phyloP scores from a whole-genome alignment of 1,140 invertebrate species.

The Ips nitidus region DNA sequence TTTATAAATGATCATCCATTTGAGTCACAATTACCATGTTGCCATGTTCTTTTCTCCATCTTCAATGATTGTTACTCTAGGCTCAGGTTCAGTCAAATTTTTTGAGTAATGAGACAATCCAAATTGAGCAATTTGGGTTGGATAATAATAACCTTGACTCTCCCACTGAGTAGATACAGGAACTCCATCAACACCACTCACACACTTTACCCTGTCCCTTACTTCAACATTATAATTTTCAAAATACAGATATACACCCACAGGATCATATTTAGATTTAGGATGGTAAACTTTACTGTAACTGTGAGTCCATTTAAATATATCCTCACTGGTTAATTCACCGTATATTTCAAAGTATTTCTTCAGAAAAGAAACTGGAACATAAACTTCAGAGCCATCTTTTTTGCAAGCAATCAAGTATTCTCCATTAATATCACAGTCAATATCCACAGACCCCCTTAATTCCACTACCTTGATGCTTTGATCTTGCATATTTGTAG shows the following conservation, averaged over 20 bases:
- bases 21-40: conserved; percentile 57
- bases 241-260: conserved; percentile 92
- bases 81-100: conserved; percentile 79
- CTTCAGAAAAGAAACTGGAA: conserved; percentile 90
- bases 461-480: conserved; percentile 41
- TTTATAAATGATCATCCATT: background rate
- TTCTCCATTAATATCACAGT: conserved; percentile 89
- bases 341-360: conserved; percentile 90
- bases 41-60: conserved; percentile 68
- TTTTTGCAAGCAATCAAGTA: conserved; percentile 81
- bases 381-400: conserved; percentile 84
- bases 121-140: conserved; percentile 98
- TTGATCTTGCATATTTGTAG: conserved; percentile 43
- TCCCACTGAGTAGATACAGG: conserved; percentile 96
- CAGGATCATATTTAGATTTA: conserved; percentile 83
- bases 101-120: conserved; percentile 97
- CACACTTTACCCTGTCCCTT: conserved; percentile 92
- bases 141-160: conserved; percentile 89
- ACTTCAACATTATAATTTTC: conserved; percentile 97
- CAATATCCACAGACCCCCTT: conserved; percentile 71
- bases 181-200: conserved; percentile 88
- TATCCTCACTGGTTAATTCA: conserved; percentile 69
- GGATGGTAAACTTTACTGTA: conserved; percentile 90
- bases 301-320: conserved; percentile 93
- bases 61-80: conserved; percentile 69